These are phyloP conservation scores for Mormyrops attenuatus DNA, from an alignment of 2,797 vertebrate genomes.

Conservation along the genomic window DNA sequence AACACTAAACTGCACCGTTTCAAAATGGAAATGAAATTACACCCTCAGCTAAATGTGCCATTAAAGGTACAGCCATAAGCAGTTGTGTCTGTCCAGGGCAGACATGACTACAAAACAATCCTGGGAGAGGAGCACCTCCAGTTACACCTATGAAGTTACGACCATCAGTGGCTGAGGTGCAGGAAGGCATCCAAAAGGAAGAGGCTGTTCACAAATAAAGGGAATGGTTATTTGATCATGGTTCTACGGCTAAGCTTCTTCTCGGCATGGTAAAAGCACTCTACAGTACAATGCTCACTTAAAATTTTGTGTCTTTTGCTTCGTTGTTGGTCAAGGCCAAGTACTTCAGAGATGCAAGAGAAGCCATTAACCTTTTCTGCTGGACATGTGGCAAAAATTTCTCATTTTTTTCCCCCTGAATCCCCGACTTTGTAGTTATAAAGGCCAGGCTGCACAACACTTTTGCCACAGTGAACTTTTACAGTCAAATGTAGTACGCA, in stretches of 20 bases:
- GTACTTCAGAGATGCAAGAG: neutral
- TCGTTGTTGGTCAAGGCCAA: neutral
- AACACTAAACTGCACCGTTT: slow-evolving; percentile 58
- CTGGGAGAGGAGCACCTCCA: slow-evolving; percentile 20
- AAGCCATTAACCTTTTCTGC: neutral
- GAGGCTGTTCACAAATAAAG: neutral
- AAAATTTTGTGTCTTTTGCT: neutral
- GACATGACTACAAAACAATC: slow-evolving; percentile 41
- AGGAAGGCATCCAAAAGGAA: neutral
- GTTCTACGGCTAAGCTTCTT: neutral
- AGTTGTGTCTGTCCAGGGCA: slow-evolving; percentile 41
- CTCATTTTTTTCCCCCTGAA: neutral
- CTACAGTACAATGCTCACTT: neutral
- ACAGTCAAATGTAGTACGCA: neutral
- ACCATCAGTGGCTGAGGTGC: slow-evolving; percentile 24
- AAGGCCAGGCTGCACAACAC: neutral
- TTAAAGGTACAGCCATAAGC: slow-evolving; percentile 58
- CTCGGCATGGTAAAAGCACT: neutral
- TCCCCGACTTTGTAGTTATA: neutral
- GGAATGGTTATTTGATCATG: neutral
- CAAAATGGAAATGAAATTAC: slow-evolving; percentile 74
- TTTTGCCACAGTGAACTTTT: slow-evolving; percentile 2
- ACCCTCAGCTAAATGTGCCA: slow-evolving; percentile 60
- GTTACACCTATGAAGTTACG: neutral
- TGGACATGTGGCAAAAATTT: neutral